Conservation (phyloP, 2,888 invertebrate species). For the Agriopis aurantiaria region DNA sequence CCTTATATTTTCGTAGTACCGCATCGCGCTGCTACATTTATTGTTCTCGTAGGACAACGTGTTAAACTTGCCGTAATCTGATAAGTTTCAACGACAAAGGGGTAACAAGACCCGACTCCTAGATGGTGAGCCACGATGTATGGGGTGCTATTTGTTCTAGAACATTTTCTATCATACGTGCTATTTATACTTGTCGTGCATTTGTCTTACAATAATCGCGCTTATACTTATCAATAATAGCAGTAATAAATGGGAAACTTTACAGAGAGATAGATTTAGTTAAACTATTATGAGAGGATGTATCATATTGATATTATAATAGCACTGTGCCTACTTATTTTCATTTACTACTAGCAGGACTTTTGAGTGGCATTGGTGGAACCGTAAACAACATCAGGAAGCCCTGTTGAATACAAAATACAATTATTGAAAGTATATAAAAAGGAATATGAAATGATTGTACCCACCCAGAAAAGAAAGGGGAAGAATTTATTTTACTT, state of each 20-base stretch:
- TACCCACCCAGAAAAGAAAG: too few relatives aligned
- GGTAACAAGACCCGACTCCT: constrained; percentile 20
- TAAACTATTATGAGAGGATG: too few relatives aligned
- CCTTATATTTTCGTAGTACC: not conserved
- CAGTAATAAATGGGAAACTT: not conserved
- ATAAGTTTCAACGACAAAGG: constrained; percentile 32
- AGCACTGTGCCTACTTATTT: too few relatives aligned
- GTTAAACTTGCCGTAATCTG: constrained; percentile 18
- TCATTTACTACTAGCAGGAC: too few relatives aligned
- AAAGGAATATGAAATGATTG: too few relatives aligned
- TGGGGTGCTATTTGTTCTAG: constrained; percentile 21
- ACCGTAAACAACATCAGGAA: too few relatives aligned
- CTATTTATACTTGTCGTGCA: not conserved
- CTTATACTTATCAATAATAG: too few relatives aligned
- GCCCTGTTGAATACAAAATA: too few relatives aligned
- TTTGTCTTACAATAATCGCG: not conserved
- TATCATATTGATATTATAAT: too few relatives aligned
- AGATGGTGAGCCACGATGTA: constrained; percentile 17
- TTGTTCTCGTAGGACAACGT: not conserved
- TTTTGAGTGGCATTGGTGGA: too few relatives aligned
- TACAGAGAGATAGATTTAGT: not conserved
- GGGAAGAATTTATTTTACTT: too few relatives aligned
- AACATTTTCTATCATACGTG: constrained; percentile 6
- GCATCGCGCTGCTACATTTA: not conserved
- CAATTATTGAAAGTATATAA: too few relatives aligned